A percentile compares a stretch with the other conserved stretches of the same genome.
Evolutionary conservation across 2,797 vertebrate species (phyloP).

Genomic region (Oryzias sinensis): DNA sequence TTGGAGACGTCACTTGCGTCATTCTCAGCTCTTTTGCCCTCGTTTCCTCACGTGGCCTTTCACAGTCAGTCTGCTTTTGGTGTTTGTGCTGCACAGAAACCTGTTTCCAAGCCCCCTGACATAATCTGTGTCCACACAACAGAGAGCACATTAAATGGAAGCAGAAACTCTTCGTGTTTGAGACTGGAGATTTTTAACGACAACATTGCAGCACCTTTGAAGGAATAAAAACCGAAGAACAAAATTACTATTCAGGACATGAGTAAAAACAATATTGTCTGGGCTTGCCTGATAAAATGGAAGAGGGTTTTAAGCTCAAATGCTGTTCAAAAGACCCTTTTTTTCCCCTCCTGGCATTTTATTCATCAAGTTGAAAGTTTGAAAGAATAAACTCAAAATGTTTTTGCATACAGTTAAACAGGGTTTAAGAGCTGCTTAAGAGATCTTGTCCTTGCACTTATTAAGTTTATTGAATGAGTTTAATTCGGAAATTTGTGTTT

Average conservation of each 20-base stretch:
- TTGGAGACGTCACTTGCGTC: conserved; percentile 21
- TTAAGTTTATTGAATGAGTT: too few species aligned
- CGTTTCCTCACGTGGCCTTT: conserved; percentile 6
- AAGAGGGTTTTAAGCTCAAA: not conserved
- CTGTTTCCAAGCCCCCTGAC: conserved; percentile 11
- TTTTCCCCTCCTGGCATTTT: too few species aligned
- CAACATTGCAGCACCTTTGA: conserved; percentile 11
- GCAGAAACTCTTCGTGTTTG: not conserved
- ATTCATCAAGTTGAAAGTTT: too few species aligned
- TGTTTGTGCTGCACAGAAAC: conserved; percentile 28
- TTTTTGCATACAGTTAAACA: too few species aligned
- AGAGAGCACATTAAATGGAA: conserved; percentile 21
- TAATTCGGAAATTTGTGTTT: too few species aligned
- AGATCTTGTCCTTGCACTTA: too few species aligned
- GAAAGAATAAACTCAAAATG: too few species aligned
- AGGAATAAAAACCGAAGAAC: conserved; percentile 23
- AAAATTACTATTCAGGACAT: conserved; percentile 38
- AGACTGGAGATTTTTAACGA: conserved; percentile 2
- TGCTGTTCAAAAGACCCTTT: not conserved
- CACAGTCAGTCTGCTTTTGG: conserved; percentile 25
- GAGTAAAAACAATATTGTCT: conserved; percentile 35
- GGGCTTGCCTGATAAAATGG: conserved; percentile 38
- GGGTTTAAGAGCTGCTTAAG: too few species aligned
- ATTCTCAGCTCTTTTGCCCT: conserved; percentile 7
- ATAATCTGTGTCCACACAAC: conserved; percentile 25